phyloP scores from a whole-genome alignment of 2,888 invertebrate species.

The Orthosia gothica region DNA sequence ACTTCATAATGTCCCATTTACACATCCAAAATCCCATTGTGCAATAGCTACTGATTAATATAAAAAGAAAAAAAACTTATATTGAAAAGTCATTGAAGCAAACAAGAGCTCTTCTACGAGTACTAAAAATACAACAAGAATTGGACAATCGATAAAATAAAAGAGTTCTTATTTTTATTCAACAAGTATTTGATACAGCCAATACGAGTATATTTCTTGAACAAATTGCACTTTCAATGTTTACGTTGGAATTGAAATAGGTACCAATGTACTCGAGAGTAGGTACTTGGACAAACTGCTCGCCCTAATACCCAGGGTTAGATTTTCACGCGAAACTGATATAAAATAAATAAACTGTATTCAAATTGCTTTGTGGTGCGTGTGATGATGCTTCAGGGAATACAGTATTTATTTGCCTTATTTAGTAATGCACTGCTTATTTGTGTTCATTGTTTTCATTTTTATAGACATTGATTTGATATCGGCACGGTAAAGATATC shows the following conservation, averaged over 20 bases:
- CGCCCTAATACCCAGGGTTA: conserved; percentile 10
- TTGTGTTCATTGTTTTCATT: neutral
- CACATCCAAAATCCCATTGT: too few species aligned
- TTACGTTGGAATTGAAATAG: conserved; percentile 28
- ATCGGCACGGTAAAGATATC: too few species aligned
- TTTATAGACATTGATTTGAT: neutral
- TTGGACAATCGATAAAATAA: conserved; percentile 23
- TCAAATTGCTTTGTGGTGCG: conserved; percentile 8
- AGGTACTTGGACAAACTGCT: conserved; percentile 9
- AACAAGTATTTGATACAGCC: conserved; percentile 30
- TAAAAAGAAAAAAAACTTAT: neutral
- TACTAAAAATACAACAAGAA: conserved; percentile 23
- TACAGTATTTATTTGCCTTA: neutral
- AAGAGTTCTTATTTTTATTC: conserved; percentile 36
- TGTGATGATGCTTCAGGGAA: conserved; percentile 1
- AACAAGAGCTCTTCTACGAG: conserved; percentile 3
- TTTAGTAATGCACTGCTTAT: neutral
- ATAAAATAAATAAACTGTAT: conserved; percentile 29
- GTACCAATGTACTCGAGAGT: neutral
- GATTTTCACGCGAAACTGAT: conserved; percentile 17
- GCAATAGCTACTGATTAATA: neutral
- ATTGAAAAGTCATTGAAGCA: neutral
- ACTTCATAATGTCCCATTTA: too few species aligned
- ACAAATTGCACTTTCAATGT: conserved; percentile 12
- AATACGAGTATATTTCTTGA: conserved; percentile 7